phyloP scores from a whole-genome alignment of 2,888 invertebrate genomes.

The Neocrepidodera transversa region DNA sequence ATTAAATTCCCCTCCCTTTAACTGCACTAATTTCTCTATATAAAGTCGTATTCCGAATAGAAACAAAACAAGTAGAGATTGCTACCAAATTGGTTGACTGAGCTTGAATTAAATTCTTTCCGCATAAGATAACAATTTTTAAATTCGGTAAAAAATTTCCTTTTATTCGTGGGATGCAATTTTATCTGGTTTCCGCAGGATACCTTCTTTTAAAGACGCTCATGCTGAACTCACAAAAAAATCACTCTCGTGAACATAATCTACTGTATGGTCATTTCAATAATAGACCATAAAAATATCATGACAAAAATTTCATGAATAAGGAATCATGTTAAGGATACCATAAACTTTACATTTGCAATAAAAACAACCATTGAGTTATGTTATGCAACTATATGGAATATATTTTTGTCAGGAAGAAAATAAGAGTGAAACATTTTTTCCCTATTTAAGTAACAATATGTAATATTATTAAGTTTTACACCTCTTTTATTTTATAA shows the following conservation, averaged over 20 bases:
- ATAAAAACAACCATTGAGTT: too few relatives aligned
- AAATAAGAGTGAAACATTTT: too few relatives aligned
- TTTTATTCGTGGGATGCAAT: neutral
- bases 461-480: too few relatives aligned
- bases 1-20: conserved; percentile 3
- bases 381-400: too few relatives aligned
- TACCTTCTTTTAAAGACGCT: neutral
- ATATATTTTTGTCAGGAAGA: too few relatives aligned
- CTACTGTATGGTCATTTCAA: neutral
- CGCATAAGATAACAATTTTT: conserved; percentile 6
- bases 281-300: neutral
- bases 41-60: neutral
- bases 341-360: too few relatives aligned
- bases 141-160: conserved; percentile 1
- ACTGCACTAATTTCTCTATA: conserved; percentile 6
- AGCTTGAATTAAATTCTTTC: conserved; percentile 1
- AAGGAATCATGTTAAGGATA: too few relatives aligned
- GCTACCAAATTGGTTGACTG: conserved; percentile 2
- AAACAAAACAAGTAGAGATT: conserved; percentile 8
- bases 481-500: too few relatives aligned
- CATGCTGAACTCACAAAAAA: neutral
- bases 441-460: too few relatives aligned
- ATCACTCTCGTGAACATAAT: neutral
- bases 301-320: too few relatives aligned
- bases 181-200: neutral